Evolutionary conservation across 2,797 vertebrate species (phyloP), one percentile per base, ranked within the genome.

Genomic region (Bufotes viridis): DNA sequence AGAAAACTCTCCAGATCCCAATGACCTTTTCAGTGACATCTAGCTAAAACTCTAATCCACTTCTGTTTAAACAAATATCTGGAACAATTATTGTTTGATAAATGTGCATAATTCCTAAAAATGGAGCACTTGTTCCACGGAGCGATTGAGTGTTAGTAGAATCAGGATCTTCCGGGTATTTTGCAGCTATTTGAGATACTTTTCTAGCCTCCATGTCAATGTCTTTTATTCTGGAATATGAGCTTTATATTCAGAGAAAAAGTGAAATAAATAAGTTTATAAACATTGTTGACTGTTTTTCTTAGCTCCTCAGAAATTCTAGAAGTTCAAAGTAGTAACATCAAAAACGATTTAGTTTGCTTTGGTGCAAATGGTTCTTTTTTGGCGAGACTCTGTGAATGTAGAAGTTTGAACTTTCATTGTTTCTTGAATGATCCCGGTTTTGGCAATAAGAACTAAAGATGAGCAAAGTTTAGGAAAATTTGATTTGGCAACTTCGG

Each of bases 21-120:
- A 97, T 88, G 94, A 97, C 87, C 96, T 99, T 90, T 97, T 97
- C 84, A 93, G 95, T 34, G 95, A 97, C 92, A 95, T 98, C 53
- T 97, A 94, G 94, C 58, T 79, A 84, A 87, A 15, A 69, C 67
- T 91, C 90, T 91, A 91, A 93, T 90, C 88, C 74, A 61, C 26
- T 82, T 83, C 74, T 78, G 57, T 53, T 70, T 79, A 83, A 86
- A 86, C 18, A 89, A 86, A 89, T 80, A 70, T 79, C 72, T 63
- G 78, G 15, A 51, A 24, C 57, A 74, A 85, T 85, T 81, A 81
- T 85, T 61, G 20, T 75, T 14, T 85, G 82, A 88, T 88, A 85
- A 81, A 88, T 88, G 76, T 85, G 75, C 75, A 88, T 81, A 75
- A 78, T 85, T 85, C 74, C 82, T 88, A 81, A 82, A 88, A 81